These are phyloP conservation scores for Ceratosolen fusciceps DNA, from an alignment of 1,140 invertebrate species.

Conservation along the genomic window DNA sequence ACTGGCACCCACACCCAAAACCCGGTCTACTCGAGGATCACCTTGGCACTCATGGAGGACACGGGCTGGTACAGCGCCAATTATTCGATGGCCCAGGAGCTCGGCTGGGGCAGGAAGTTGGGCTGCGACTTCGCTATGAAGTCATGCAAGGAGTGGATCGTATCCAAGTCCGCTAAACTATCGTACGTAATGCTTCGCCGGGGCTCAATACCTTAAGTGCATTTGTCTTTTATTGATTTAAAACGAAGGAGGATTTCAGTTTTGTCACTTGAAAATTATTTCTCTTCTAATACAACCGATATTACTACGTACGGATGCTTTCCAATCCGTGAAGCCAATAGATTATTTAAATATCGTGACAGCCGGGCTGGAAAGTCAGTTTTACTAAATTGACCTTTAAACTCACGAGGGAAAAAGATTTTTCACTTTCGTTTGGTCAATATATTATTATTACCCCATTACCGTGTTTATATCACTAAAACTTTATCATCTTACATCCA, in stretches of 20 bases:
- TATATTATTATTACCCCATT: slow-evolving; percentile 2
- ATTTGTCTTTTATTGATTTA: too few species aligned
- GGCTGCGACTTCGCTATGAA: slow-evolving; percentile 95
- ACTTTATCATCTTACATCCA: background rate
- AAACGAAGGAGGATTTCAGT: too few species aligned
- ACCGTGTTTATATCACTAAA: background rate
- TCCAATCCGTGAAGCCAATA: too few species aligned
- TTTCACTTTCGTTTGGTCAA: background rate
- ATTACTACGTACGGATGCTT: too few species aligned
- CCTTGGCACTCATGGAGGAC: slow-evolving; percentile 97
- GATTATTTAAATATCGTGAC: background rate
- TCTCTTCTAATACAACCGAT: too few species aligned
- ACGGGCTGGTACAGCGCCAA: slow-evolving; percentile 95
- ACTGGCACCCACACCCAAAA: slow-evolving; percentile 99
- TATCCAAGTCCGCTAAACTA: slow-evolving; percentile 74
- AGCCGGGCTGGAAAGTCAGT: background rate
- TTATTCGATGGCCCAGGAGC: slow-evolving; percentile 88
- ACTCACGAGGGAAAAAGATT: background rate
- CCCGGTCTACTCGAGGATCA: slow-evolving; percentile 96
- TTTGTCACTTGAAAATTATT: too few species aligned
- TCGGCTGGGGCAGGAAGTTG: slow-evolving; percentile 91
- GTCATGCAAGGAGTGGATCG: slow-evolving; percentile 98
- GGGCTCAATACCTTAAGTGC: too few species aligned
- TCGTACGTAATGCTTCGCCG: slow-evolving; percentile 63
- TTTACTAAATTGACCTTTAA: background rate